Evolutionary conservation across 2,888 invertebrate species (phyloP).

Genomic region (Mimumesa dahlbomi): DNA sequence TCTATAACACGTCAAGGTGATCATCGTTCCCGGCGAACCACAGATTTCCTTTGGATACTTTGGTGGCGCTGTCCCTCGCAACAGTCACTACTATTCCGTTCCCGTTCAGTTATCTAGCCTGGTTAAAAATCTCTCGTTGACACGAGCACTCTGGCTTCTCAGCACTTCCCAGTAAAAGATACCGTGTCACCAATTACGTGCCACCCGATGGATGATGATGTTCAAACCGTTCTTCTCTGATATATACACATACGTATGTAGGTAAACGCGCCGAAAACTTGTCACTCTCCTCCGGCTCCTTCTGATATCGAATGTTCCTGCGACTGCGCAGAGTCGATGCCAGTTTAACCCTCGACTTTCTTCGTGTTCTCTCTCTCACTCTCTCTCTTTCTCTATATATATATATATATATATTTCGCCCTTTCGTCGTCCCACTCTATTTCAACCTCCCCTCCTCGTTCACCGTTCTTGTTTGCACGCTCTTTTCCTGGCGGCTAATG

Average conservation of each 20-base stretch:
- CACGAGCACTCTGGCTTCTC: conserved; percentile 1
- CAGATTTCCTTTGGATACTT: neutral
- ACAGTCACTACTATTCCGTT: neutral
- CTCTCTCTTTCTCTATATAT: conserved; percentile 9
- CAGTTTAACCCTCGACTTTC: conserved; percentile 46
- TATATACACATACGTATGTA: conserved; percentile 36
- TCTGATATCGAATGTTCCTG: conserved; percentile 67
- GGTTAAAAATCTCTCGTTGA: neutral
- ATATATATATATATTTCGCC: neutral
- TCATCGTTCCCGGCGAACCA: neutral
- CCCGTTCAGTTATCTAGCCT: neutral
- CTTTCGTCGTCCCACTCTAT: conserved; percentile 9
- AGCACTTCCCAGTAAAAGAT: neutral
- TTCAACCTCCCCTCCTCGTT: conserved; percentile 27
- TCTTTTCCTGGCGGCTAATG: conserved; percentile 17
- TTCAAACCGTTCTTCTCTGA: conserved; percentile 22
- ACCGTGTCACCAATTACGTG: conserved; percentile 16
- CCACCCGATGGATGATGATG: conserved; percentile 3
- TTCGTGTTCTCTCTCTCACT: conserved; percentile 23
- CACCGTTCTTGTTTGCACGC: conserved; percentile 14
- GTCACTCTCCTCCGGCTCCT: conserved; percentile 65
- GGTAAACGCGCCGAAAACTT: conserved; percentile 71
- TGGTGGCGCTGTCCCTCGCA: neutral
- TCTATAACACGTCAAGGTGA: no score
- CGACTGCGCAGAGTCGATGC: conserved; percentile 64